Percentiles rank a stretch among this genome's conserved stretches.
phyloP scores from a whole-genome alignment of 35 echinoderm and acorn worm species.

The Chiridota heheva region DNA sequence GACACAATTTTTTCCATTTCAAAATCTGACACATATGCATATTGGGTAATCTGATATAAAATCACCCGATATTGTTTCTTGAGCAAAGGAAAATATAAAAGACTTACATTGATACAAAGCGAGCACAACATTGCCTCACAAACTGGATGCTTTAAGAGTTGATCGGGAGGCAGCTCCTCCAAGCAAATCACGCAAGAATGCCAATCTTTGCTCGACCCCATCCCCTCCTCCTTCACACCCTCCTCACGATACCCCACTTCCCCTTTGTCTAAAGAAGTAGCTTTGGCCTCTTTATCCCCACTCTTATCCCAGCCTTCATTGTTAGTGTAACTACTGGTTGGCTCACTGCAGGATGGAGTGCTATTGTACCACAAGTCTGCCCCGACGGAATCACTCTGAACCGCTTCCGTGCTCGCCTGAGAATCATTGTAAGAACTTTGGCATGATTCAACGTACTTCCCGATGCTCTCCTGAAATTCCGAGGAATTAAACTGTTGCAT shows the following conservation, averaged over 20 bases:
- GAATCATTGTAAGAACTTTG: neutral
- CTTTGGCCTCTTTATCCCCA: neutral
- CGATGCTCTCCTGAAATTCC: neutral
- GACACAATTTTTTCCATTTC: neutral
- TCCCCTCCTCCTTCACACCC: conserved; percentile 13
- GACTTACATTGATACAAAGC: conserved; percentile 84
- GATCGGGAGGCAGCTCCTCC: conserved; percentile 81
- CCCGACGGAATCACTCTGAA: conserved; percentile 2
- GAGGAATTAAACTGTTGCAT: conserved; percentile 33
- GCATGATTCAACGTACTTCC: neutral
- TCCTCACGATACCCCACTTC: conserved; percentile 34
- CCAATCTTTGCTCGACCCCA: conserved; percentile 45
- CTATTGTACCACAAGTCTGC: too few relatives aligned
- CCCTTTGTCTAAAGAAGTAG: conserved; percentile 27
- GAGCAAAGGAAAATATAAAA: too few relatives aligned
- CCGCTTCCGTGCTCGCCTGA: neutral
- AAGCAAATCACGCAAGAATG: conserved; percentile 90
- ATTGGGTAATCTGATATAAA: neutral
- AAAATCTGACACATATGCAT: neutral
- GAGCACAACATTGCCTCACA: conserved; percentile 86
- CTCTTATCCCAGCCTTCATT: conserved; percentile 20
- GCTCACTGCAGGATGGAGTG: too few relatives aligned
- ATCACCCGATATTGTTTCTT: neutral
- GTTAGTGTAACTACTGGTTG: too few relatives aligned
- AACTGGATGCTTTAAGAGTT: conserved; percentile 66